These are phyloP conservation scores for Cossypha caffra DNA, from an alignment of 2,797 vertebrate genomes.

Conservation along the genomic window DNA sequence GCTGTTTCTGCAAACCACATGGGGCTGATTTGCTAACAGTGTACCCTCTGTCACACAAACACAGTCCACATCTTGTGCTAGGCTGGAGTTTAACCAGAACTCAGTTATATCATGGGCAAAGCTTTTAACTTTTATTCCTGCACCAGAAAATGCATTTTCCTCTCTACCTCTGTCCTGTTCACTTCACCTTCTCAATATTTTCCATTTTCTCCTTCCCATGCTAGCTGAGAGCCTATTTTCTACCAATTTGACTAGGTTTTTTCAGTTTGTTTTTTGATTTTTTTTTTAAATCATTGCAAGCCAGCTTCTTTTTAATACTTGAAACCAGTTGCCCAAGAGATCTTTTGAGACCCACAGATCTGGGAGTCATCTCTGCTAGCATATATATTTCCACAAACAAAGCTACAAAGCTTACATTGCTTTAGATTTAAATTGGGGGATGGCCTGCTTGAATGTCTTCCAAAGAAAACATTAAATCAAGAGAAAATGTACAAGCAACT, in stretches of 20 bases:
- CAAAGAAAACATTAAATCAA: conserved; percentile 30
- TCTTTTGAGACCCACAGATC: not conserved
- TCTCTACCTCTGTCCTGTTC: not conserved
- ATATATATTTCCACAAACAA: not conserved
- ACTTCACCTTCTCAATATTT: not conserved
- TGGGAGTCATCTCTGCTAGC: conserved; percentile 11
- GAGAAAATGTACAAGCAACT: conserved; percentile 4
- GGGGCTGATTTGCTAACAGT: not conserved
- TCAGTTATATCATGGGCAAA: not conserved
- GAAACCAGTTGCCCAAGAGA: not conserved
- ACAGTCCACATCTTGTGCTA: not conserved
- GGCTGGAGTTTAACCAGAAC: not conserved
- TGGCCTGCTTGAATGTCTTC: conserved; percentile 5
- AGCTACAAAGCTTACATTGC: conserved; percentile 15
- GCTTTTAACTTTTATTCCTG: not conserved
- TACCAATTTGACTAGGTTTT: not conserved
- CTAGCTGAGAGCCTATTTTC: not conserved
- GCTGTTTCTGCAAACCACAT: not conserved
- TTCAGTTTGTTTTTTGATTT: not conserved
- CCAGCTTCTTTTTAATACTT: not conserved
- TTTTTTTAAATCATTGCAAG: not conserved
- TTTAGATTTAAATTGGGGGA: not conserved
- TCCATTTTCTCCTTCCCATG: not conserved
- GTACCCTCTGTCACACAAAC: not conserved
- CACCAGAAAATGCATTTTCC: not conserved